Evolutionary conservation across 2,113 vertebrate species (phyloP).

Genomic region (Pundamilia nyererei): DNA sequence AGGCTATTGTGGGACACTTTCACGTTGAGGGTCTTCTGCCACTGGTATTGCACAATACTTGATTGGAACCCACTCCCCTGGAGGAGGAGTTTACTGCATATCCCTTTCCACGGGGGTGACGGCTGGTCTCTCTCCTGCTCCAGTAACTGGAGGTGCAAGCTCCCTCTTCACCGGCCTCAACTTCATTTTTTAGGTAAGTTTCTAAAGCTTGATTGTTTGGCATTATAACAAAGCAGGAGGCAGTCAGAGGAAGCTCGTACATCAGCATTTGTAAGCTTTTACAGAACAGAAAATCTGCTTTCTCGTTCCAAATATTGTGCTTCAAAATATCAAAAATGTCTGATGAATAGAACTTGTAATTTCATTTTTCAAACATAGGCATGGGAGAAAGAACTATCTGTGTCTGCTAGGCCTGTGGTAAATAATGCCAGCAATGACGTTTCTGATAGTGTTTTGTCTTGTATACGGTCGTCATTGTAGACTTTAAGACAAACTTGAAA

Average conservation of each 20-base stretch:
- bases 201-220: not conserved
- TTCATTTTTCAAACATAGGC: not conserved
- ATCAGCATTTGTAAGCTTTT: not conserved
- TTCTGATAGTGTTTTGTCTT: not conserved
- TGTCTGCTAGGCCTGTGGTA: not conserved
- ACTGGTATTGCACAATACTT: conserved; percentile 54
- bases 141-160: conserved; percentile 67
- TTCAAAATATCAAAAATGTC: not conserved
- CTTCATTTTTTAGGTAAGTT: conserved; percentile 63
- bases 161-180: conserved; percentile 56
- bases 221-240: not conserved
- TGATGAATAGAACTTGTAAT: not conserved
- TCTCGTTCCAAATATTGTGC: not conserved
- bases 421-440: not conserved
- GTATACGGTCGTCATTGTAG: not conserved
- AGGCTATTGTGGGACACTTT: conserved; percentile 20
- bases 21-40: not conserved
- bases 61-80: conserved; percentile 46
- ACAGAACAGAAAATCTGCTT: not conserved
- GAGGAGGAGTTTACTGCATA: conserved; percentile 71
- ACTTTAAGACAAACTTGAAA: not conserved
- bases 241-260: not conserved
- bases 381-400: not conserved
- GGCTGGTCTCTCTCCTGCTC: conserved; percentile 65
- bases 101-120: conserved; percentile 39